Base-by-base conservation (phyloP, 2,113 vertebrate species). In the Phalacrocorax pelagicus region DNA sequence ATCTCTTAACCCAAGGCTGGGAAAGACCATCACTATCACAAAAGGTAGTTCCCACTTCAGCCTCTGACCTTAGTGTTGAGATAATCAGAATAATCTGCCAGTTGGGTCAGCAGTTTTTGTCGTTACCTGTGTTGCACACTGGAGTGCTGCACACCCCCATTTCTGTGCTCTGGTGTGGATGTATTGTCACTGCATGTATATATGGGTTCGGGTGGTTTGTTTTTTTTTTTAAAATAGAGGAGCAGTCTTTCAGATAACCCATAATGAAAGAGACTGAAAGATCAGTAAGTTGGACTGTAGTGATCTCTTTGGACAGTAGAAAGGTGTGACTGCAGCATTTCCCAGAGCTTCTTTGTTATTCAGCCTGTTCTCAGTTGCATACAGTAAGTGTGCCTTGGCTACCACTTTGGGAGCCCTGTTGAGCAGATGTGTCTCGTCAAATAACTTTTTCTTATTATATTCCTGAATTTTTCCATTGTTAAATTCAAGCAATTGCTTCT, bases 401-500 rank as follows among this genome's bases (percentile, higher is more conserved):
- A 30, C 59, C 74, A 67, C 59, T 36, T 86, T 91, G 79, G 65
- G 88, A 79, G 21, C 51, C 30, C 57, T 46, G 34, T 59, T 81
- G 84, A 79, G 59, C 63, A 94, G 40, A 80, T 88, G 17, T 52
- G 47, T 74, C 70, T 86, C 59, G 93, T 94, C 90, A 88, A 72
- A 72, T 73, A 72, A 54, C 36, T 92, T 92, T 88, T 94, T 74
- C 71, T 90, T 92, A 34, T 38, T 74, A 24, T 40, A 69, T 17
- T 44, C 46, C 38, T 88, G 55, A 83, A 23, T 57, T 93, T 96
- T 94, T 90, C 82, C 65, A 58, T 79, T 58, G 81, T 89, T 91
- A 86, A 62, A 66, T 94, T 92, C 69, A 81, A 92, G 69, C 67
- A 81, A 51, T 81, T 80, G 34, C 59, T 94, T 83, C 71, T 94